A percentile compares a stretch with the other conserved stretches of the same genome.
phyloP scores from a whole-genome alignment of 2,797 vertebrate species.

The Phyllotis vaccarum region DNA sequence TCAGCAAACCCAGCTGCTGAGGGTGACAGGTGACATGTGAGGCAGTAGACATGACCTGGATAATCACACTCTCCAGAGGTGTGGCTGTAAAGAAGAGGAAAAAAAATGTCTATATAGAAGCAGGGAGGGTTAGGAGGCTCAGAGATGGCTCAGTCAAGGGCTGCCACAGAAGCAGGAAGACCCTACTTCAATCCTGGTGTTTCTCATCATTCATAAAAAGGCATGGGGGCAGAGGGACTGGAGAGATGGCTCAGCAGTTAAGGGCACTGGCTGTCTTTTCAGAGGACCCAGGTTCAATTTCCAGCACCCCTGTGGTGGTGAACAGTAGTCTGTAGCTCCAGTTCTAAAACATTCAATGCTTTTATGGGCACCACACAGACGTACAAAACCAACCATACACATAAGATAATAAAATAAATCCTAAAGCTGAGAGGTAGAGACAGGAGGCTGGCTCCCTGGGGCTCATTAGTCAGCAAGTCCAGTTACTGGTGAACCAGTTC shows the following conservation, averaged over 20 bases:
- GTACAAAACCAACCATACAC: neutral
- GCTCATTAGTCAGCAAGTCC: neutral
- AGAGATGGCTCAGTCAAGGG: neutral
- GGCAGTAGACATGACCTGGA: rapidly evolving
- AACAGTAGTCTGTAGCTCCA: neutral
- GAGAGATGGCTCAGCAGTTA: neutral
- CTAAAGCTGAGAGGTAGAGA: neutral
- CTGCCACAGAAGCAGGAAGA: neutral
- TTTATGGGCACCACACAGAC: neutral
- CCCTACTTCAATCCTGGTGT: neutral
- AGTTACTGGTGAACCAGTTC: neutral
- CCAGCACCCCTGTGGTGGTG: neutral
- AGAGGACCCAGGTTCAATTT: neutral
- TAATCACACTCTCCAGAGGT: neutral
- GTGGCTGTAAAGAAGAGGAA: neutral
- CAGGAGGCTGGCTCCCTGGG: neutral
- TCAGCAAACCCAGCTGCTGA: neutral
- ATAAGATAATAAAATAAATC: neutral
- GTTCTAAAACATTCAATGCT: neutral
- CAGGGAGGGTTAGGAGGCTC: neutral
- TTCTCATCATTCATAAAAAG: neutral
- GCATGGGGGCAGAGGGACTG: neutral
- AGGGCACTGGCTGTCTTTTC: neutral
- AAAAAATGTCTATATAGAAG: neutral
- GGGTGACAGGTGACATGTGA: too few species aligned